Base-by-base conservation (phyloP, 2,888 invertebrate genomes). In the Cyclophora punctaria region DNA sequence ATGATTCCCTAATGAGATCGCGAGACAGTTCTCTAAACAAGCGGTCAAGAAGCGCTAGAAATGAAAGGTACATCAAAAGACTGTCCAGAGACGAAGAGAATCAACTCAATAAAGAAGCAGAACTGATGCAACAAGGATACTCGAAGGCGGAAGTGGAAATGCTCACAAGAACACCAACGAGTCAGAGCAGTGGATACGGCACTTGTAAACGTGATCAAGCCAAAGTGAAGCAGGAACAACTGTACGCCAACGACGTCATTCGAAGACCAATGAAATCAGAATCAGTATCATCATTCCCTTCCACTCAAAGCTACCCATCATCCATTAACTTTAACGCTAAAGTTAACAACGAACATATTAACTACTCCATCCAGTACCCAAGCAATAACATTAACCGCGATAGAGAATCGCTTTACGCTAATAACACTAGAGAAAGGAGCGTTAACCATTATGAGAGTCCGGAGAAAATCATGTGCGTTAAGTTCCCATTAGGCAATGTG, bases 41-140 rank as follows among this genome's bases (percentile, higher is more conserved):
- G 60, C 90, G 90, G 66, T 92, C 93, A 35, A 88, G 95, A 50
- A 91, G 92, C 34, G 95, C 95, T 0, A 90, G 96, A 63, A 95
- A 95, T 48, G 95, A 96, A 73, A 90, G 95, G 49, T 95, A 95
- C 68, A 92, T 94, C 50, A 94, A 94, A 68, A 90, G 95, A 49
- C 78, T 94, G 59, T 94, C 93, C 7, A 89, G 92, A 52, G 94
- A 94, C 60, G 93, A 93, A 41, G 93, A 93, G 67, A 81, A 84
- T 54, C 84, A 87, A 59, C 69, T 89, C 4, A 89, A 90, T 54
- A 87, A 87, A 66, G 91, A 91, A 79, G 87, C 89, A 34, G 88
- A 89, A 62, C 60, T 89, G 51, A 62, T 89, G 48, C 88, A 89
- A 56, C 89, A 86, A 70, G 89, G 89, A 41, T 88, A 80, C 71